Conservation (phyloP, 2,113 vertebrate species). For the Phaethon lepturus region DNA sequence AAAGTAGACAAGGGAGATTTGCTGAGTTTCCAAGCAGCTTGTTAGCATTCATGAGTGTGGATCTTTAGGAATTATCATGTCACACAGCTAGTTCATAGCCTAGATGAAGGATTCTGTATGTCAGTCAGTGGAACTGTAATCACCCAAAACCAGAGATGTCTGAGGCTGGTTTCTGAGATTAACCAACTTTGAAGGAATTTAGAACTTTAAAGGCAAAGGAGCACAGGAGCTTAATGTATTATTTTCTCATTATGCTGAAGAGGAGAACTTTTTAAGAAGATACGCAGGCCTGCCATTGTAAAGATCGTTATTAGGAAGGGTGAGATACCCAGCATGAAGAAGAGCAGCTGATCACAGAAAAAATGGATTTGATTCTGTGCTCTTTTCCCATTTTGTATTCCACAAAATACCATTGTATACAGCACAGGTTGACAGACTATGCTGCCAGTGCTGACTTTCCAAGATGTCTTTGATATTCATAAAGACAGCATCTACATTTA, state of each 20-base stretch:
- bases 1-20: not conserved
- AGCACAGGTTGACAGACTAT: not conserved
- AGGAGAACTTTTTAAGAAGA: not conserved
- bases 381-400: not conserved
- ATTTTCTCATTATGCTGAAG: not conserved
- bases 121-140: slow-evolving; percentile 65
- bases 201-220: slow-evolving; percentile 25
- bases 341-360: not conserved
- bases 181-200: slow-evolving; percentile 46
- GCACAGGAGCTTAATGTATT: not conserved
- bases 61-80: slow-evolving; percentile 53
- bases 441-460: not conserved
- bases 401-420: not conserved
- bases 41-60: slow-evolving; percentile 59
- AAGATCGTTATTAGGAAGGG: not conserved
- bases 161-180: slow-evolving; percentile 47
- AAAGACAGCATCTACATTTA: slow-evolving; percentile 12
- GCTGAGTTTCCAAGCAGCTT: not conserved
- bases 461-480: slow-evolving; percentile 56
- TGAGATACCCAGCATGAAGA: not conserved
- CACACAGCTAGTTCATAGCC: slow-evolving; percentile 59
- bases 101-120: slow-evolving; percentile 55
- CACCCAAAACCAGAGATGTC: slow-evolving; percentile 48
- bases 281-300: not conserved
- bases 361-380: not conserved